A percentile compares a stretch with the other conserved stretches of the same genome.
Evolutionary conservation across 2,888 invertebrate species (phyloP).

Genomic region (Electrophaes corylata): DNA sequence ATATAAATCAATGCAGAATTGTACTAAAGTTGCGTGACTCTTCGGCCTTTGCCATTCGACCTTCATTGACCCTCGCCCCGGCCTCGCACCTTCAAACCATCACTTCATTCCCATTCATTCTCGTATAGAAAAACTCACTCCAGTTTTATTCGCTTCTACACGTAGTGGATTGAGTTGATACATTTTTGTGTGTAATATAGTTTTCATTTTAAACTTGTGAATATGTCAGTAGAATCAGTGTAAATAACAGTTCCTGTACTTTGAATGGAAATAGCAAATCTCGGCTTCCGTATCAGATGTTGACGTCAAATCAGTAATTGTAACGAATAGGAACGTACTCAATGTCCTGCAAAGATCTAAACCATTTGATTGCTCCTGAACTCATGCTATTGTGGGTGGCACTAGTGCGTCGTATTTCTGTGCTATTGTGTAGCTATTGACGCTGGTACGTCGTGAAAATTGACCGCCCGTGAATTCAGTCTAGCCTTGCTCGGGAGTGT

Average conservation of each 20-base stretch:
- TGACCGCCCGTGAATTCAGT: slow-evolving; percentile 35
- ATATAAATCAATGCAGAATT: slow-evolving; percentile 35
- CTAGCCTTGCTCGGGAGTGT: slow-evolving; percentile 28
- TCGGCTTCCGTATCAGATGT: slow-evolving; percentile 30
- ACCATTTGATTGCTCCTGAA: slow-evolving; percentile 36
- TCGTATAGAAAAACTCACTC: slow-evolving; percentile 9
- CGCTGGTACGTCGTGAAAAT: slow-evolving; percentile 34
- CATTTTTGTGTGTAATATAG: neutral
- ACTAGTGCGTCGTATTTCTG: slow-evolving; percentile 9
- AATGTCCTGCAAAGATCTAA: slow-evolving; percentile 38
- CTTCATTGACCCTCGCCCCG: slow-evolving; percentile 65
- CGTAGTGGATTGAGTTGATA: neutral
- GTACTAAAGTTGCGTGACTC: slow-evolving; percentile 62
- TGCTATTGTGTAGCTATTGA: slow-evolving; percentile 36
- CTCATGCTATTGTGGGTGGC: slow-evolving; percentile 24
- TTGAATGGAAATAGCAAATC: slow-evolving; percentile 16
- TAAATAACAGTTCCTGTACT: slow-evolving; percentile 18
- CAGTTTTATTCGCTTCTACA: slow-evolving; percentile 1
- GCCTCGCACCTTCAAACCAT: slow-evolving; percentile 53
- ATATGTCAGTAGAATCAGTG: slow-evolving; percentile 3
- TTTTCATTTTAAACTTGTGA: neutral
- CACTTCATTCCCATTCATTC: slow-evolving; percentile 45
- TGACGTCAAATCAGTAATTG: slow-evolving; percentile 35
- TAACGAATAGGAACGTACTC: slow-evolving; percentile 36
- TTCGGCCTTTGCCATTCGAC: slow-evolving; percentile 54